Evolutionary conservation across 2,113 vertebrate genomes (phyloP), one percentile per base, ranked within the genome.

Genomic region (Trochalopteron elliotii): DNA sequence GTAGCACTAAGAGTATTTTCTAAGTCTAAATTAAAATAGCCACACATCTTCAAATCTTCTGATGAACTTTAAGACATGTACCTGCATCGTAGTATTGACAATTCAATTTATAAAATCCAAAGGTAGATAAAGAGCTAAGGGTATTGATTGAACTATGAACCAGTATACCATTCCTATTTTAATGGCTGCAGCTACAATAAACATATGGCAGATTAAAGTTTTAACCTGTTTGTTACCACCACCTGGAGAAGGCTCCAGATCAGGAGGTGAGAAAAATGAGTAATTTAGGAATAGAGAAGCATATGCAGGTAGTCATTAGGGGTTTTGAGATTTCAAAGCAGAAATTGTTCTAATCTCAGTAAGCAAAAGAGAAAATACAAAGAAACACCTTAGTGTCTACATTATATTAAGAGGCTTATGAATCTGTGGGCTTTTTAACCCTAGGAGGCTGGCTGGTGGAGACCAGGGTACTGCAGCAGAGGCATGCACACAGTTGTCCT

Each of bases 401-500:
- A 5, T 49, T 61, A 50, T 8, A 6, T 37, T 63, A 39, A 75
- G 33, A 47, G 25, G 5, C 11, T 55, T 55, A 50, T 2, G 1
- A 75, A 88, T 35, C 9, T 68, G 14, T 68, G 40, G 7, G 4
- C 2, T 71, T 90, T 90, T 79, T 44, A 70, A 25, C 25, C 44
- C 24, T 16, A 17, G 31, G 40, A 83, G 45, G 4, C 3, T 72
- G 92, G n/a, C 13, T 42, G 55, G 39, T 2, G 1, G 37, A 44
- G 21, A 63, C 35, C 12, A 5, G 45, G 37, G 39, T 44, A 24
- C 23, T 39, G 37, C 22, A 53, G n/a, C 6, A 1, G 40, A 75
- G 21, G 9, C 45, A 78, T 0, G 0, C 53, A 67, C 0, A 0
- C 28, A 39, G 39, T 6, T 80, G 42, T 64, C 71, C 44, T 68